phyloP scores from a whole-genome alignment of 2,797 vertebrate genomes.

The Sebastes reedi region DNA sequence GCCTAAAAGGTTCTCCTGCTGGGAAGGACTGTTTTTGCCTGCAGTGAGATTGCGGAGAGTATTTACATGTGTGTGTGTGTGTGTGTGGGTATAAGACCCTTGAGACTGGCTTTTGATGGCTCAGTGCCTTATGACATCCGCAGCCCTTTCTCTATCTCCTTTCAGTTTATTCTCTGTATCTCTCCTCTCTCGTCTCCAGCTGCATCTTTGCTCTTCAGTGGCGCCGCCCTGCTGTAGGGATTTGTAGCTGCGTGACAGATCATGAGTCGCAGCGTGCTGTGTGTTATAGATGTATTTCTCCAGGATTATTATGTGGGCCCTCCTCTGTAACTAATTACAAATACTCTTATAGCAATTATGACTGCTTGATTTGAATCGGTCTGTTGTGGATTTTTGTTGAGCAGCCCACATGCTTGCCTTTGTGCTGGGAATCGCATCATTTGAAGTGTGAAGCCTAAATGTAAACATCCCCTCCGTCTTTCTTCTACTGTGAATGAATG shows the following conservation, averaged over 20 bases:
- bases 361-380: neutral
- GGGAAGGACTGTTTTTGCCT: slow-evolving; percentile 34
- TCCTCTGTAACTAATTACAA: slow-evolving; percentile 4
- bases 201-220: neutral
- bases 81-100: slow-evolving; percentile 4
- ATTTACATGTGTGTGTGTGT: neutral
- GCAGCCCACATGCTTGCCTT: slow-evolving; percentile 3
- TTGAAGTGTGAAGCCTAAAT: slow-evolving; percentile 10
- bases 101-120: slow-evolving; percentile 36
- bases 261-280: neutral
- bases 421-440: slow-evolving; percentile 7
- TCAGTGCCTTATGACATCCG: slow-evolving; percentile 31
- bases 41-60: slow-evolving; percentile 8
- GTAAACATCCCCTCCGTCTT: slow-evolving; percentile 13
- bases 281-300: neutral
- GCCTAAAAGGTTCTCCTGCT: slow-evolving; percentile 60
- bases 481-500: neutral
- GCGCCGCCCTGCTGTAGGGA: slow-evolving; percentile 11
- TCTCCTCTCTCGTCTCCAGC: neutral
- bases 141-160: neutral
- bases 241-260: neutral
- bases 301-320: neutral
- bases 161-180: neutral
- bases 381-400: neutral
- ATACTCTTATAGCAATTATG: neutral